phyloP scores from a whole-genome alignment of 2,888 invertebrate species.

The Steromphala cineraria region DNA sequence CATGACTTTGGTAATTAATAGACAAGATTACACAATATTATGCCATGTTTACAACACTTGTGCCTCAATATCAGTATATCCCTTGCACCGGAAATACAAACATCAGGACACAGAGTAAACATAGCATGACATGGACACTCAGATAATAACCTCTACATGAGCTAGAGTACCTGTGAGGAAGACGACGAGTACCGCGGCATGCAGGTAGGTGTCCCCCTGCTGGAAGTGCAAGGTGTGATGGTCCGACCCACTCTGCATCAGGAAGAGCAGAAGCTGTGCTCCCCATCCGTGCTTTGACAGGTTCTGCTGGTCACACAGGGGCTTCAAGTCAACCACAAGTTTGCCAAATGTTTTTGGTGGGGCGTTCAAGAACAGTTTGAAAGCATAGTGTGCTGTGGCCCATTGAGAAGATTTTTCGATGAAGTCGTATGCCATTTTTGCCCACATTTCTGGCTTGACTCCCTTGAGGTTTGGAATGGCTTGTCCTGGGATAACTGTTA shows the following conservation, averaged over 20 bases:
- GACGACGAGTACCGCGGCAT: slow-evolving; percentile 50
- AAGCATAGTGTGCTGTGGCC: slow-evolving; percentile 39
- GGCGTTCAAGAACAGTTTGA: slow-evolving; percentile 30
- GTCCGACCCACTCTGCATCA: slow-evolving; percentile 47
- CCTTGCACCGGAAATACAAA: too few relatives aligned
- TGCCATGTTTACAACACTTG: too few relatives aligned
- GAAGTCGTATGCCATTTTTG: slow-evolving; percentile 44
- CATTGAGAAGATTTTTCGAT: slow-evolving; percentile 34
- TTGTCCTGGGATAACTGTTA: slow-evolving; percentile 19
- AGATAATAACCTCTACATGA: too few relatives aligned
- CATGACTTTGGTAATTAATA: too few relatives aligned
- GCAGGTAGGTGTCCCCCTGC: slow-evolving; percentile 52
- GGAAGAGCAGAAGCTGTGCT: slow-evolving; percentile 42
- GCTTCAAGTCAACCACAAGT: slow-evolving; percentile 38
- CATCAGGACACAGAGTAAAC: too few relatives aligned
- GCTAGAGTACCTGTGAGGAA: slow-evolving; percentile 42
- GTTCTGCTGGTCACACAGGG: slow-evolving; percentile 41
- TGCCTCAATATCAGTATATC: too few relatives aligned
- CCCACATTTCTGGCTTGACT: slow-evolving; percentile 46
- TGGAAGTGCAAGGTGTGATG: slow-evolving; percentile 45
- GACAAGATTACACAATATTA: too few relatives aligned
- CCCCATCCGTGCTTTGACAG: slow-evolving; percentile 23
- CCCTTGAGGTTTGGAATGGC: slow-evolving; percentile 28
- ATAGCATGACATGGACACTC: too few relatives aligned
- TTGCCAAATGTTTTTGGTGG: not conserved